Percentiles rank a stretch among this genome's conserved stretches.
Evolutionary conservation across 37 sponge, comb jelly and placozoan genomes (phyloP).

Genomic region (Cladorhizidae sp.): DNA sequence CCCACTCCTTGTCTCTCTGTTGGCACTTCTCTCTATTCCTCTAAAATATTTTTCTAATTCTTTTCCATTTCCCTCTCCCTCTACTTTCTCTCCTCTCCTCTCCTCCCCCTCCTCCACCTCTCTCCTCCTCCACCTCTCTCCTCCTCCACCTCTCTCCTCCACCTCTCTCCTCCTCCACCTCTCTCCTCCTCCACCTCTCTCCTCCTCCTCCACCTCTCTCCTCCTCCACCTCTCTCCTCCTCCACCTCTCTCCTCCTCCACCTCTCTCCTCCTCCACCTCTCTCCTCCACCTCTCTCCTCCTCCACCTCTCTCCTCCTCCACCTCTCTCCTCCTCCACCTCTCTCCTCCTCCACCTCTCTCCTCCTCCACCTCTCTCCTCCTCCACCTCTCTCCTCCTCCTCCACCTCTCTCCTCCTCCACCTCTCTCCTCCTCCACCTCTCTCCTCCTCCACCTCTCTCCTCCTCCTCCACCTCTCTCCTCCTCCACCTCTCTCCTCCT

Average conservation of each 20-base stretch:
- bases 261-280: no score
- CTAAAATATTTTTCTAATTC: neutral
- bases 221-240: conserved; percentile 8
- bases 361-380: neutral
- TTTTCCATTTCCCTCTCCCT: neutral
- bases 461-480: no score
- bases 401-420: no score
- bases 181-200: conserved; percentile 16
- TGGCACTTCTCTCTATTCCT: no score
- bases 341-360: conserved; percentile 14
- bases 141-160: neutral
- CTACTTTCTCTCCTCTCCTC: conserved; percentile 18
- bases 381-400: neutral
- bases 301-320: conserved; percentile 7
- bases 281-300: no score
- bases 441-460: no score
- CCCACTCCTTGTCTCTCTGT: no score
- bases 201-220: conserved; percentile 26
- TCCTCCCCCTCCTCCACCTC: conserved; percentile 25
- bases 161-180: neutral
- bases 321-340: conserved; percentile 29
- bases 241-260: neutral
- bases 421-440: no score
- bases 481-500: conserved; percentile 5
- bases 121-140: conserved; percentile 13